Percentiles rank a stretch among this genome's conserved stretches.
These are phyloP conservation scores for Globia sparganii DNA, from an alignment of 2,888 invertebrate genomes.

Conservation along the genomic window DNA sequence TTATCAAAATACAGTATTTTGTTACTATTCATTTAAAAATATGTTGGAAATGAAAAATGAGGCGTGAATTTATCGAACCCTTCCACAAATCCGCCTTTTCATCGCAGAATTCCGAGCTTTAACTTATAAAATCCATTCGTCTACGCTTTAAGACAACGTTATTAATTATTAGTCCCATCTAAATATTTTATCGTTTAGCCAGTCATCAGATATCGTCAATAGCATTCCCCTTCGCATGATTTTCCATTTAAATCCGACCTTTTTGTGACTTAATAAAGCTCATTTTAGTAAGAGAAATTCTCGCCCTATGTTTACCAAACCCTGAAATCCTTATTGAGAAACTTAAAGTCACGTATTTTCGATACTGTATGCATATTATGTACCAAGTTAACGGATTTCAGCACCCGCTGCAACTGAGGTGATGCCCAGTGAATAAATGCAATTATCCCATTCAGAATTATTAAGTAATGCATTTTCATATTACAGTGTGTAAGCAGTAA, in stretches of 20 bases:
- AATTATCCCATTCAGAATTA: conserved; percentile 12
- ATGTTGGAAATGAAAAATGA: not conserved
- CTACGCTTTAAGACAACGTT: conserved; percentile 56
- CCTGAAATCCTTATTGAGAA: conserved; percentile 64
- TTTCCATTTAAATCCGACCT: conserved; percentile 39
- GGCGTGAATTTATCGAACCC: conserved; percentile 10
- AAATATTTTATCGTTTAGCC: conserved; percentile 75
- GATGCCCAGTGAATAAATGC: conserved; percentile 3
- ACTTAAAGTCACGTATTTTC: conserved; percentile 46
- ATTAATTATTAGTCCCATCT: conserved; percentile 72
- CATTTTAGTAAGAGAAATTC: conserved; percentile 51
- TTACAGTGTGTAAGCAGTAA: conserved; percentile 65
- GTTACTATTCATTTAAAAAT: not conserved
- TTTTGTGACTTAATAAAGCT: conserved; percentile 37
- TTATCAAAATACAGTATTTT: not conserved
- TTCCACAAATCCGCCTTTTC: conserved; percentile 7
- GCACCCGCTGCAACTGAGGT: not conserved
- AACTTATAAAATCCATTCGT: conserved; percentile 52
- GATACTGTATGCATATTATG: conserved; percentile 22
- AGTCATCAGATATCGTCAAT: conserved; percentile 84
- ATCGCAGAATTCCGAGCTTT: conserved; percentile 12
- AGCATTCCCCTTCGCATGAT: conserved; percentile 67
- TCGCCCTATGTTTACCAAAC: conserved; percentile 79
- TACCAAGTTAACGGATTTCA: conserved; percentile 3
- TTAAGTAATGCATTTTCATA: conserved; percentile 42